These are phyloP conservation scores for Auanema sp. DNA, from an alignment of 2,888 invertebrate species.

Conservation along the genomic window DNA sequence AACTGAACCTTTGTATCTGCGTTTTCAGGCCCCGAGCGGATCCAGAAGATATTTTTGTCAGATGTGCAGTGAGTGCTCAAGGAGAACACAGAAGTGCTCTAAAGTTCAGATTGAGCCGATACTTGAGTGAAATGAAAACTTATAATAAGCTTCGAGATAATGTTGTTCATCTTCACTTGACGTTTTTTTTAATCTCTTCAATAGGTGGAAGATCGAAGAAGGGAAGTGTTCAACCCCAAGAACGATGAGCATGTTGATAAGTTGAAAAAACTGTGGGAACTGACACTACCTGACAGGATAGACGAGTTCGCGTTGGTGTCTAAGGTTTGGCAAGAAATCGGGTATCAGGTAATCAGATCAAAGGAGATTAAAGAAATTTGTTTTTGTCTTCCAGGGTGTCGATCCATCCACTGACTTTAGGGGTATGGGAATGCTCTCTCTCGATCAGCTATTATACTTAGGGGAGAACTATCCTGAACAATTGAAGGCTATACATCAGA, in stretches of 20 bases:
- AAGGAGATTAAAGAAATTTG: constrained; percentile 4
- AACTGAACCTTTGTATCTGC: no score
- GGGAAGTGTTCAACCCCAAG: constrained; percentile 28
- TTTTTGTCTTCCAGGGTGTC: constrained; percentile 72
- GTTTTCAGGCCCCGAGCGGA: constrained; percentile 8
- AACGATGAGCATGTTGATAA: constrained; percentile 37
- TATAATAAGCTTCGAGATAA: background rate
- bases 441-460: constrained; percentile 81
- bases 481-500: constrained; percentile 25
- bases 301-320: constrained; percentile 65
- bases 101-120: constrained; percentile 5
- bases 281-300: constrained; percentile 79
- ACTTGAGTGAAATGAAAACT: background rate
- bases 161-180: background rate
- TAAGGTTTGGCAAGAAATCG: constrained; percentile 91
- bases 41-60: constrained; percentile 7
- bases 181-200: background rate
- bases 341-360: constrained; percentile 72
- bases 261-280: constrained; percentile 74
- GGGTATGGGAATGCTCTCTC: constrained; percentile 91
- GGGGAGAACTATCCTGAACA: constrained; percentile 34
- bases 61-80: constrained; percentile 2
- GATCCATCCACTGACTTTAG: constrained; percentile 97
- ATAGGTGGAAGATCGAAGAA: constrained; percentile 43
- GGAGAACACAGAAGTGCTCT: constrained; percentile 11